Percentiles rank a stretch among this genome's conserved stretches.
phyloP scores from a whole-genome alignment of 2,113 vertebrate genomes.

The Phrynosoma platyrhinos region DNA sequence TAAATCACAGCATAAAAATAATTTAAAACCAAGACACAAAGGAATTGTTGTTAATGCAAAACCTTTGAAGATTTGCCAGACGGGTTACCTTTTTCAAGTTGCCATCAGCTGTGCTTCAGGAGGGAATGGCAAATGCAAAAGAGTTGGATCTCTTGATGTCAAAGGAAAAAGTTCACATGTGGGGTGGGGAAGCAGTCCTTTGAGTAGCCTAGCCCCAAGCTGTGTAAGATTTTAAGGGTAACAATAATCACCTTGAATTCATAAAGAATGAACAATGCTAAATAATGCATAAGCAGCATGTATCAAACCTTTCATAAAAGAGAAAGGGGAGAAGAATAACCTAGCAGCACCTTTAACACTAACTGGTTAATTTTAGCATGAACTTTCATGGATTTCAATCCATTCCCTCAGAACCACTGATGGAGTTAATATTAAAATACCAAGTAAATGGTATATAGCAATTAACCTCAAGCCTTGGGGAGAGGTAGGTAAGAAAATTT shows the following conservation, averaged over 20 bases:
- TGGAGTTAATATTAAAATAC: no score
- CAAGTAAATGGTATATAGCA: no score
- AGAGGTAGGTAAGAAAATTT: no score
- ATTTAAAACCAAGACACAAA: not conserved
- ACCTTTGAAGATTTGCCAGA: not conserved
- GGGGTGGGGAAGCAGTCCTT: not conserved
- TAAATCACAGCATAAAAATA: not conserved
- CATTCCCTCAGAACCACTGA: no score
- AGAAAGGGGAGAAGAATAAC: no score
- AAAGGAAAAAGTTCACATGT: not conserved
- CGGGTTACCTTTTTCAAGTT: not conserved
- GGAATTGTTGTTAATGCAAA: not conserved
- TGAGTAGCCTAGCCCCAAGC: not conserved
- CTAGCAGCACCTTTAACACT: no score
- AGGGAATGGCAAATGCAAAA: not conserved
- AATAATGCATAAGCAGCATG: not conserved
- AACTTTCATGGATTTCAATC: no score
- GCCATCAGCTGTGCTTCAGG: not conserved
- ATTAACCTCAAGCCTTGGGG: no score
- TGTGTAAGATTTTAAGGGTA: not conserved
- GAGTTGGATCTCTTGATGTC: no score
- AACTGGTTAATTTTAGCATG: no score
- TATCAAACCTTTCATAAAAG: not conserved
- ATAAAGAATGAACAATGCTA: no score
- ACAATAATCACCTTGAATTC: not conserved